Evolutionary conservation across 1,140 invertebrate genomes (phyloP).

Genomic region (Trinorchestia longiramus): DNA sequence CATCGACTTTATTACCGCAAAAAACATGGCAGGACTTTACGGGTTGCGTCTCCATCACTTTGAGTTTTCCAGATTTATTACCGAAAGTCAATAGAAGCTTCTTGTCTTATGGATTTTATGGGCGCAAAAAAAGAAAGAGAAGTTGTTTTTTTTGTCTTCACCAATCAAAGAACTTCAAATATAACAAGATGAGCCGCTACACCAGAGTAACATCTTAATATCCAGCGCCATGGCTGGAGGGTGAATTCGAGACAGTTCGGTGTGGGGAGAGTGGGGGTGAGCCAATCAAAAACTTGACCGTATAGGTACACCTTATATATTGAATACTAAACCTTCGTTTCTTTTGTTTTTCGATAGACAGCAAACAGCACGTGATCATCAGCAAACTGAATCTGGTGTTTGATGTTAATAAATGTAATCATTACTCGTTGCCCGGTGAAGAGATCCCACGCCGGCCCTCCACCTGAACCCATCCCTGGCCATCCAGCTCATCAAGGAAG

Average conservation of each 20-base stretch:
- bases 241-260: background rate
- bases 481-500: background rate
- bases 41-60: background rate
- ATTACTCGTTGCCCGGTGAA: background rate
- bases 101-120: background rate
- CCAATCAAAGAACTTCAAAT: constrained; percentile 37
- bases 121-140: background rate
- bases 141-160: background rate
- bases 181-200: background rate
- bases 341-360: background rate
- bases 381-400: background rate
- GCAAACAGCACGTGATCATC: background rate
- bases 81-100: constrained; percentile 7
- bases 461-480: background rate
- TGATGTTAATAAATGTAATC: background rate
- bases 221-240: background rate
- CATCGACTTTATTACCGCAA: constrained; percentile 29
- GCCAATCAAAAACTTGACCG: background rate
- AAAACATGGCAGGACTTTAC: background rate
- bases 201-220: background rate
- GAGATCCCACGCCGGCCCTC: background rate
- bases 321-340: background rate
- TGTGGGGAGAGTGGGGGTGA: background rate
- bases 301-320: background rate
- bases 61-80: background rate